Evolutionary conservation across 2,797 vertebrate genomes (phyloP).

Genomic region (Falco peregrinus): DNA sequence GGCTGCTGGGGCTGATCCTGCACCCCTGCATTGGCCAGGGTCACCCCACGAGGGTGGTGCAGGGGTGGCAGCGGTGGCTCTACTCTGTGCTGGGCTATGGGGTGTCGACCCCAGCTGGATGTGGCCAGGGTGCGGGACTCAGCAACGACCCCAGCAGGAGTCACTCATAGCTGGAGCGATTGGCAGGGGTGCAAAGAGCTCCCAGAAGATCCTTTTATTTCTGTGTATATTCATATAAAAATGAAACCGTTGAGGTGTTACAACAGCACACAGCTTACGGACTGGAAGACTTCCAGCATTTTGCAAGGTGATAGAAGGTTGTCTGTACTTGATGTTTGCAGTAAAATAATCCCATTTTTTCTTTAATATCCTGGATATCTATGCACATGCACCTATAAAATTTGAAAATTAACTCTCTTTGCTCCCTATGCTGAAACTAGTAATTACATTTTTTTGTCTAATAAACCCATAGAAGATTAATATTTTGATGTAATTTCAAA

Average conservation of each 20-base stretch:
- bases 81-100: background rate
- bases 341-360: background rate
- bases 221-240: background rate
- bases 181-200: background rate
- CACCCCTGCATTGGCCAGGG: background rate
- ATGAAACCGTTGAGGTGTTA: background rate
- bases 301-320: background rate
- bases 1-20: background rate
- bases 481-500: background rate
- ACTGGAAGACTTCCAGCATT: background rate
- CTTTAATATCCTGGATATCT: background rate
- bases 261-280: background rate
- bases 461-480: background rate
- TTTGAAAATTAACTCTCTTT: background rate
- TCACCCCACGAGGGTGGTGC: background rate
- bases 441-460: background rate
- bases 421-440: background rate
- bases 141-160: background rate
- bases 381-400: no score
- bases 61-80: background rate
- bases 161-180: background rate
- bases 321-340: background rate
- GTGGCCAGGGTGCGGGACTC: rapidly evolving
- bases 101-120: background rate
- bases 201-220: background rate